Percentiles rank a stretch among this genome's conserved stretches.
Conservation (phyloP, 2,888 invertebrate species). For the Cyclophora punctaria region DNA sequence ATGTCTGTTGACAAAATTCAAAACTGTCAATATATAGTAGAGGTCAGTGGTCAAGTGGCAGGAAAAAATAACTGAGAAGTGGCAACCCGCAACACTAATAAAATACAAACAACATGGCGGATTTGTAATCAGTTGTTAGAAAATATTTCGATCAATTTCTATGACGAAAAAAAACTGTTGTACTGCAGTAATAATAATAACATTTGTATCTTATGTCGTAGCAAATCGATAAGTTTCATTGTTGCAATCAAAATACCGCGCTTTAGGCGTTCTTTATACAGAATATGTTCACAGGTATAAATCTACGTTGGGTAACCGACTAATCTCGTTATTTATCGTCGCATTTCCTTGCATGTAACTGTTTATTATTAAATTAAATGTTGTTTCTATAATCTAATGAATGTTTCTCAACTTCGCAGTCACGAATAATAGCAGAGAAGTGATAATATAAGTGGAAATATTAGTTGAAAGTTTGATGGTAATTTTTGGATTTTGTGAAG, state of each 20-base stretch:
- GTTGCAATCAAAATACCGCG: background rate
- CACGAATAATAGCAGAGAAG: slow-evolving; percentile 3
- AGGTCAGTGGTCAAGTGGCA: too few species aligned
- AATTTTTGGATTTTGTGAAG: slow-evolving; percentile 9
- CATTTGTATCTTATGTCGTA: slow-evolving; percentile 2
- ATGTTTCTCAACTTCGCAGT: background rate
- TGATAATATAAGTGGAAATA: background rate
- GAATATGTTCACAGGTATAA: slow-evolving; percentile 23
- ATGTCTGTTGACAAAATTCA: too few species aligned
- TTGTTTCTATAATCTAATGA: slow-evolving; percentile 1
- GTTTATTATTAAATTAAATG: slow-evolving; percentile 39
- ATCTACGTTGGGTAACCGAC: slow-evolving; percentile 33
- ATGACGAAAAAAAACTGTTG: slow-evolving; percentile 17
- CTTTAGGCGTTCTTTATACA: slow-evolving; percentile 1
- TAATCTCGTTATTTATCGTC: slow-evolving; percentile 33
- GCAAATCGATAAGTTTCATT: slow-evolving; percentile 4
- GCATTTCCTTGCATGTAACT: slow-evolving; percentile 37
- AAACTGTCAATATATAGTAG: too few species aligned
- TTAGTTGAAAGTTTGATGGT: background rate
- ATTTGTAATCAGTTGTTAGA: slow-evolving; percentile 44
- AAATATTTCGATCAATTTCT: slow-evolving; percentile 22
- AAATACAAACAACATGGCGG: slow-evolving; percentile 65
- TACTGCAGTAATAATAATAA: slow-evolving; percentile 14
- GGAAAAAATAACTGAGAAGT: too few species aligned
- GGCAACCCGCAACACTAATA: slow-evolving; percentile 5